Conservation (phyloP, 2,797 vertebrate genomes). For the Thalassophryne amazonica region DNA sequence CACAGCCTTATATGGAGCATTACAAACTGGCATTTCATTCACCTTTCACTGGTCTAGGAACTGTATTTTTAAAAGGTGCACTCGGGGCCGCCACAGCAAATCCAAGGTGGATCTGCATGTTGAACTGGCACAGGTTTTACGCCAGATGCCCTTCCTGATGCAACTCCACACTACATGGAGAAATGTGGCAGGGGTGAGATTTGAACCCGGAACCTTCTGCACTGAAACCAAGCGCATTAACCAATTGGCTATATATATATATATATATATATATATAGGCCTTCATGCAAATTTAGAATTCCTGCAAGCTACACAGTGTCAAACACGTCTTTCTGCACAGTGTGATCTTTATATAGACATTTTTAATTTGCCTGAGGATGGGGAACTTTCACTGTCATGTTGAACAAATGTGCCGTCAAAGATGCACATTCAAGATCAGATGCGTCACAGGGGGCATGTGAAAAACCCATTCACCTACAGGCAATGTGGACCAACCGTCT, state of each 20-base stretch:
- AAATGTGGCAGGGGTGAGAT: too few species aligned
- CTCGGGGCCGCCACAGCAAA: too few species aligned
- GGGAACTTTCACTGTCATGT: conserved; percentile 19
- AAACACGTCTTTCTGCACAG: conserved; percentile 13
- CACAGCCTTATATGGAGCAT: too few species aligned
- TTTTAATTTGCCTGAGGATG: conserved; percentile 6
- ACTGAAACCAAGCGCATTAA: too few species aligned
- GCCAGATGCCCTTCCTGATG: too few species aligned
- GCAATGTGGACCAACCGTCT: conserved; percentile 11
- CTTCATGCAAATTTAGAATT: conserved; percentile 2
- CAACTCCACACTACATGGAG: too few species aligned
- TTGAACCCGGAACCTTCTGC: too few species aligned
- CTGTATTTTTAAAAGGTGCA: too few species aligned
- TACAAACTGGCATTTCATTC: too few species aligned
- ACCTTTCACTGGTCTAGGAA: too few species aligned
- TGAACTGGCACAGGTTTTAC: too few species aligned
- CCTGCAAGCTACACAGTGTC: not conserved
- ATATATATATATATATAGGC: not conserved
- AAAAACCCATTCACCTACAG: conserved; percentile 16
- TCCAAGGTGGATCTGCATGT: too few species aligned
- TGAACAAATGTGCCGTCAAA: conserved; percentile 39
- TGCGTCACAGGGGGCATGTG: conserved; percentile 20
- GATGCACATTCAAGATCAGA: conserved; percentile 48
- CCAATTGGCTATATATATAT: not conserved
- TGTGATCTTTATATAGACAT: not conserved